These are phyloP conservation scores for Semotilus atromaculatus DNA, from an alignment of 2,797 vertebrate genomes.

Conservation along the genomic window DNA sequence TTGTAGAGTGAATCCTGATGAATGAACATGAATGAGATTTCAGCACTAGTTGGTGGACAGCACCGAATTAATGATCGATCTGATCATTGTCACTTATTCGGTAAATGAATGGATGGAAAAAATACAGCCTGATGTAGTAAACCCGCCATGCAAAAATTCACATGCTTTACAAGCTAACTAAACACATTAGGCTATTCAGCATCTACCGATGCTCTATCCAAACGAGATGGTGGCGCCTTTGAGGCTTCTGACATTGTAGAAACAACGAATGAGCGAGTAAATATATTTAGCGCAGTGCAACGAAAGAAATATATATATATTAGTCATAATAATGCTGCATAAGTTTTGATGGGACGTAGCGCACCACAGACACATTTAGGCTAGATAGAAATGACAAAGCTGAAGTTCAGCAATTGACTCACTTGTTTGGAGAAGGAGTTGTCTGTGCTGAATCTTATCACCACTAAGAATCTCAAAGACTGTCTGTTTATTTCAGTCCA, in stretches of 20 bases:
- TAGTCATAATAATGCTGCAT: neutral
- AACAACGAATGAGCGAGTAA: neutral
- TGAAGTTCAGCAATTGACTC: slow-evolving; percentile 21
- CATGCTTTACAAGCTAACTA: neutral
- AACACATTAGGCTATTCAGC: neutral
- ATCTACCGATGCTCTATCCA: neutral
- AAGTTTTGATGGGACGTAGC: neutral
- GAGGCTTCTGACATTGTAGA: neutral
- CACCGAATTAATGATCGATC: neutral
- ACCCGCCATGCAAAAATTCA: neutral
- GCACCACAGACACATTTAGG: neutral
- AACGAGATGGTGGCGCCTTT: neutral
- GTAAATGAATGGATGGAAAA: neutral
- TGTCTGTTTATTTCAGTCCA: neutral
- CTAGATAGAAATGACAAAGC: neutral
- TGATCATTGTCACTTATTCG: neutral
- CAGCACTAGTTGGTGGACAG: slow-evolving; percentile 45
- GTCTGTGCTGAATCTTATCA: neutral
- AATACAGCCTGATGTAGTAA: slow-evolving; percentile 4
- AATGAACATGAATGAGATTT: neutral
- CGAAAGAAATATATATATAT: neutral
- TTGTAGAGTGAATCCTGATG: neutral
- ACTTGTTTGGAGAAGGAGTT: slow-evolving; percentile 8
- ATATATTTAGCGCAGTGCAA: neutral
- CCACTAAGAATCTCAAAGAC: neutral